These are phyloP conservation scores for Gallinago solitaria DNA, from an alignment of 2,797 vertebrate genomes.

Conservation along the genomic window DNA sequence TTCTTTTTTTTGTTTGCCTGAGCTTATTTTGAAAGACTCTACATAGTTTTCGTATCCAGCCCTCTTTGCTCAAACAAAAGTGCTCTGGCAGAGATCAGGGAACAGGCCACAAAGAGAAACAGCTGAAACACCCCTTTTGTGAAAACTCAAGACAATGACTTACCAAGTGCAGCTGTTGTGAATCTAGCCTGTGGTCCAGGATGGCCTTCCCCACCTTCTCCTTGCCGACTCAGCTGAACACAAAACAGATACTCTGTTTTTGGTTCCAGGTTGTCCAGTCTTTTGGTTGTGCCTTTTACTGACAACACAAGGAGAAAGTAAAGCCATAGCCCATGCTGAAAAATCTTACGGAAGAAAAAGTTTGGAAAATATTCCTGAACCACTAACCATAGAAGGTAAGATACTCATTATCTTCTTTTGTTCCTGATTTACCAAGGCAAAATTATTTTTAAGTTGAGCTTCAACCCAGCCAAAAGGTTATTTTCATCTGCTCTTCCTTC, in stretches of 20 bases:
- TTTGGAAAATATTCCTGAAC: not conserved
- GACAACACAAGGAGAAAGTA: slow-evolving; percentile 49
- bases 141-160: not conserved
- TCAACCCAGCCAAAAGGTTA: not conserved
- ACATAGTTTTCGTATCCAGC: not conserved
- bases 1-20: not conserved
- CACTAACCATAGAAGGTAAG: not conserved
- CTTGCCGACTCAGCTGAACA: slow-evolving; percentile 82
- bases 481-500: not conserved
- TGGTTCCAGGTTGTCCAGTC: slow-evolving; percentile 82
- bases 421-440: not conserved
- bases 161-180: slow-evolving; percentile 82
- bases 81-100: not conserved
- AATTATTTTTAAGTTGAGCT: not conserved
- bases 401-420: not conserved
- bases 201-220: slow-evolving; percentile 83
- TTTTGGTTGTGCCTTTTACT: slow-evolving; percentile 78
- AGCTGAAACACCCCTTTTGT: not conserved
- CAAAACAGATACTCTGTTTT: slow-evolving; percentile 84
- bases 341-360: not conserved
- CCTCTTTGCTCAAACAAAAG: not conserved
- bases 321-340: not conserved
- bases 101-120: not conserved
- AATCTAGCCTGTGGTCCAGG: slow-evolving; percentile 82
- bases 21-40: not conserved